A percentile compares a stretch with the other conserved stretches of the same genome.
These are phyloP conservation scores for Xylocampa areola DNA, from an alignment of 2,888 invertebrate species.

Conservation along the genomic window DNA sequence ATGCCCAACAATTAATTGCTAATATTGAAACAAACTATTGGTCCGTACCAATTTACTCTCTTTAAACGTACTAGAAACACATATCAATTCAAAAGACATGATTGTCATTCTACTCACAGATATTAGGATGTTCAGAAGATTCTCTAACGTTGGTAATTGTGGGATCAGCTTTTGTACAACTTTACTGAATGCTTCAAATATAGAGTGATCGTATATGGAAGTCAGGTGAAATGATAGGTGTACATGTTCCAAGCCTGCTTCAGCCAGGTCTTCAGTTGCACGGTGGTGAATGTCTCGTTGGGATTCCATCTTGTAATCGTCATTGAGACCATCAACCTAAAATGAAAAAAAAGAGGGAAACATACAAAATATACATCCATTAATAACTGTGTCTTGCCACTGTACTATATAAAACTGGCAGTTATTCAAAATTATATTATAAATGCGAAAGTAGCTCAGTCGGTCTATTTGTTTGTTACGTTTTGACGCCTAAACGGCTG, in stretches of 20 bases:
- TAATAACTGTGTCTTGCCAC: too few relatives aligned
- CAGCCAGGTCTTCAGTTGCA: constrained; percentile 97
- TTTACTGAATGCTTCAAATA: constrained; percentile 99
- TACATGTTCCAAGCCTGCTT: constrained; percentile 96
- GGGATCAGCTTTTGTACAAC: constrained; percentile 99
- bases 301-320: constrained; percentile 99
- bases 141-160: constrained; percentile 98
- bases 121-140: constrained; percentile 98
- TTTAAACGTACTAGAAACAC: too few relatives aligned
- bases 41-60: too few relatives aligned
- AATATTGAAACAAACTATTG: too few relatives aligned
- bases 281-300: constrained; percentile 99
- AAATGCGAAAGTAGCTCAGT: too few relatives aligned
- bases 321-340: constrained; percentile 98
- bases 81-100: constrained; percentile 5
- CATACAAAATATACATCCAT: background rate
- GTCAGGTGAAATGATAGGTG: constrained; percentile 98
- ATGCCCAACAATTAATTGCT: too few relatives aligned
- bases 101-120: constrained; percentile 92
- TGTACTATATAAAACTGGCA: too few relatives aligned
- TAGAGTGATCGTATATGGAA: constrained; percentile 99
- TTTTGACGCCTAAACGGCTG: too few relatives aligned
- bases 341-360: constrained; percentile 4
- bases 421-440: too few relatives aligned
- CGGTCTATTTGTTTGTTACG: too few relatives aligned